These are phyloP conservation scores for Vipera ursinii DNA, from an alignment of 2,797 vertebrate species.

Conservation along the genomic window DNA sequence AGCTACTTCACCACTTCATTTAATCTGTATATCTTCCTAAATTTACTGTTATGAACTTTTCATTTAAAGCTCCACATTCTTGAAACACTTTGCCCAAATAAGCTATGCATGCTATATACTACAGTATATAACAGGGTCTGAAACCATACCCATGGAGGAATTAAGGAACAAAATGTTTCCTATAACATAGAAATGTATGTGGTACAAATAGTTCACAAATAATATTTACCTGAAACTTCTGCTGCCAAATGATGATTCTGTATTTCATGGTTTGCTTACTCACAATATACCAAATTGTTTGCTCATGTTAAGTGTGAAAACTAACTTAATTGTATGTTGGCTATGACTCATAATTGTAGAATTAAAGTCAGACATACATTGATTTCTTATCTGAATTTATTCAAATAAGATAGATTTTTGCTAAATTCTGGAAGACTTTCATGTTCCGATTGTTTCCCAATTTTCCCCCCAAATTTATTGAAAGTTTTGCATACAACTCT, in stretches of 20 bases:
- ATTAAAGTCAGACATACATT: background rate
- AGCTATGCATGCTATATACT: background rate
- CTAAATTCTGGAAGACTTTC: background rate
- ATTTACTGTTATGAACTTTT: background rate
- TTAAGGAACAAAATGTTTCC: background rate
- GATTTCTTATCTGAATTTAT: background rate
- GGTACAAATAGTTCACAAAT: background rate
- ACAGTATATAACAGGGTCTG: background rate
- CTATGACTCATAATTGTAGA: background rate
- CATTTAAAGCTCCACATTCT: background rate
- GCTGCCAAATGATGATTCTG: background rate
- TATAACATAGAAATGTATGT: background rate
- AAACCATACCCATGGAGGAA: background rate
- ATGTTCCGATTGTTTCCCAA: background rate
- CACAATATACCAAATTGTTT: background rate
- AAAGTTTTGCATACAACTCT: background rate
- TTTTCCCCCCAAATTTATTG: background rate
- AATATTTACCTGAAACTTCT: background rate
- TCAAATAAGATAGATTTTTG: background rate
- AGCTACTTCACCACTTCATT: background rate
- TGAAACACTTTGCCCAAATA: slow-evolving; percentile 7
- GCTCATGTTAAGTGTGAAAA: background rate
- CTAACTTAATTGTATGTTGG: background rate
- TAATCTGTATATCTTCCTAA: background rate
- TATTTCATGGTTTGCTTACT: background rate